Conservation (phyloP, 2,797 vertebrate genomes). For the Gadopsis bispinosus region DNA sequence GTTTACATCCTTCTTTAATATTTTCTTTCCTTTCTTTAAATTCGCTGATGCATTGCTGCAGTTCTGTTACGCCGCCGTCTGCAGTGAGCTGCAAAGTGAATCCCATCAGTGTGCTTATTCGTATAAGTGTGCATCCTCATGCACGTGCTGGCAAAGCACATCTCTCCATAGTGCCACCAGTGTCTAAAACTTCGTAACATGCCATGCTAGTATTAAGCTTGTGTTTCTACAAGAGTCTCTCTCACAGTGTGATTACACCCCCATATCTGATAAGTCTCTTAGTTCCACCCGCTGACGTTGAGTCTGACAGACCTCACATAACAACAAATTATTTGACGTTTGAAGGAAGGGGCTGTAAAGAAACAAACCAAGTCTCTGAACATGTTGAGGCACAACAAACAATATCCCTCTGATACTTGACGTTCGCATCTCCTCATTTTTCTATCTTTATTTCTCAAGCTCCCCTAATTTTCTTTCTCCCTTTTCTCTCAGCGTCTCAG, state of each 20-base stretch:
- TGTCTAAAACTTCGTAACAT: neutral
- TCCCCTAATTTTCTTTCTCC: slow-evolving; percentile 18
- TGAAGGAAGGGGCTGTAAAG: neutral
- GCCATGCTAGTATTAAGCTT: neutral
- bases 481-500: slow-evolving; percentile 16
- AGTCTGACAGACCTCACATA: neutral
- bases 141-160: too few relatives aligned
- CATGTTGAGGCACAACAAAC: neutral
- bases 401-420: slow-evolving; percentile 1
- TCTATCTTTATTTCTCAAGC: neutral
- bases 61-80: neutral
- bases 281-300: neutral
- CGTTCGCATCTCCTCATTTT: neutral
- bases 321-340: slow-evolving; percentile 2
- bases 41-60: neutral
- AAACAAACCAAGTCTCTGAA: slow-evolving; percentile 10
- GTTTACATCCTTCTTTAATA: neutral
- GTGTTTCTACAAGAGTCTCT: neutral
- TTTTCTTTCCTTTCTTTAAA: neutral
- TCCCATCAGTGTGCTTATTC: neutral
- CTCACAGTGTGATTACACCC: neutral
- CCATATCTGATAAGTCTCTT: neutral
- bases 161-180: neutral
- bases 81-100: neutral
- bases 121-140: neutral